Evolutionary conservation across 1,140 invertebrate genomes (phyloP).

Genomic region (Neodiprion fabricii): DNA sequence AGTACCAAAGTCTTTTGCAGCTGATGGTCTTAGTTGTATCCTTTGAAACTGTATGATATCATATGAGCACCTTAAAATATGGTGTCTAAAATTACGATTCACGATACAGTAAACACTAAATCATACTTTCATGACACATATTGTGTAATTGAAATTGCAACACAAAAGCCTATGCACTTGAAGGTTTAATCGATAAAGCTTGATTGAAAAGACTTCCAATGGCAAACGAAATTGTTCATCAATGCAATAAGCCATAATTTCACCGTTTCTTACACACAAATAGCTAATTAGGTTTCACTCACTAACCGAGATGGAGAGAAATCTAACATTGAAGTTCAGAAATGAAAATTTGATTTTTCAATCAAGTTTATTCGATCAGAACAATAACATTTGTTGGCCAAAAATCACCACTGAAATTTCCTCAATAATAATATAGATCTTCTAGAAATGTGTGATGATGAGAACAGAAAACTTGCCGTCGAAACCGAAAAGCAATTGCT

Average conservation of each 20-base stretch:
- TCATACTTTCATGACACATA: slow-evolving; percentile 17
- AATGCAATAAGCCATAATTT: too few species aligned
- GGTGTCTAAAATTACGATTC: slow-evolving; percentile 14
- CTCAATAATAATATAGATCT: slow-evolving; percentile 64
- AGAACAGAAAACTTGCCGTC: slow-evolving; percentile 70
- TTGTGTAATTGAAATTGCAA: slow-evolving; percentile 9
- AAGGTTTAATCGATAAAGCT: too few species aligned
- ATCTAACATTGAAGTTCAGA: slow-evolving; percentile 7
- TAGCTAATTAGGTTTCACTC: too few species aligned
- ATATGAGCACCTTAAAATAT: slow-evolving; percentile 15
- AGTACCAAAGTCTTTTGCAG: slow-evolving; percentile 78
- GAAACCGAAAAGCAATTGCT: slow-evolving; percentile 70
- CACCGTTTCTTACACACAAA: too few species aligned
- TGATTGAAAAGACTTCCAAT: too few species aligned
- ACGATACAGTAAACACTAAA: slow-evolving; percentile 12
- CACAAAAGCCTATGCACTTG: too few species aligned
- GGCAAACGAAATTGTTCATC: too few species aligned
- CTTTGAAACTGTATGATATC: slow-evolving; percentile 54
- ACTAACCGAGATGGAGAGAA: too few species aligned
- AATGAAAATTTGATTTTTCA: not conserved
- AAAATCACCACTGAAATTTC: slow-evolving; percentile 22
- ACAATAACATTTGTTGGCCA: slow-evolving; percentile 4
- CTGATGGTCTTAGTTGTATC: slow-evolving; percentile 90
- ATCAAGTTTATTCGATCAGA: slow-evolving; percentile 8
- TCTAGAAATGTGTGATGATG: slow-evolving; percentile 79